Conservation (phyloP, 1,140 invertebrate species). For the Uloborus diversus region DNA sequence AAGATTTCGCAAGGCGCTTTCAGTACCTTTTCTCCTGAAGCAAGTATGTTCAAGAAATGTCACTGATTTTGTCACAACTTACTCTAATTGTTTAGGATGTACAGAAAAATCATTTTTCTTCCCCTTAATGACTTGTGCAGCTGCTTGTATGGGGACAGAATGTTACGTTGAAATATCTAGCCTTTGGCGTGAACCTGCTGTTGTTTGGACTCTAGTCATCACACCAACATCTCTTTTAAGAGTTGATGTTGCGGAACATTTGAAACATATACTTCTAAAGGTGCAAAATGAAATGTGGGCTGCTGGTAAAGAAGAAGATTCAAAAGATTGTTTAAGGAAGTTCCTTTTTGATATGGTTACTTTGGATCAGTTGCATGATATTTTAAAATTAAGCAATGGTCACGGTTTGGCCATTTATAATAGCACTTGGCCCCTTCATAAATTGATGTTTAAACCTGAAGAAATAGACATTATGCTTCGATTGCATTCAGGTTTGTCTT, state of each 20-base stretch:
- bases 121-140: constrained; percentile 47
- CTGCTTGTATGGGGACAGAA: constrained; percentile 48
- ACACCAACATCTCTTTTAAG: constrained; percentile 27
- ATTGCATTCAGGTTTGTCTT: constrained; percentile 28
- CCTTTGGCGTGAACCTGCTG: constrained; percentile 41
- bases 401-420: constrained; percentile 51
- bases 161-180: constrained; percentile 12
- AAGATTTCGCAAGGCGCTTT: constrained; percentile 37
- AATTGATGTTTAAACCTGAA: constrained; percentile 6
- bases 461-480: constrained; percentile 31
- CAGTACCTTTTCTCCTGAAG: constrained; percentile 35
- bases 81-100: constrained; percentile 31
- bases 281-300: constrained; percentile 31
- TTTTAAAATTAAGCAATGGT: constrained; percentile 39
- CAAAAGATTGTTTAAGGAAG: constrained; percentile 21
- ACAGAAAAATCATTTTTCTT: constrained; percentile 46
- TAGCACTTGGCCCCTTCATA: constrained; percentile 28
- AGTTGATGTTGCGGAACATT: constrained; percentile 44
- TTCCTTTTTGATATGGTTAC: constrained; percentile 45
- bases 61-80: constrained; percentile 24
- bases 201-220: constrained; percentile 53
- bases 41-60: constrained; percentile 40
- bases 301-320: constrained; percentile 5
- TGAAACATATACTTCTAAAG: constrained; percentile 25
- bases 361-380: constrained; percentile 28